phyloP scores from a whole-genome alignment of 2,113 vertebrate genomes.

The Vicugna pacos region DNA sequence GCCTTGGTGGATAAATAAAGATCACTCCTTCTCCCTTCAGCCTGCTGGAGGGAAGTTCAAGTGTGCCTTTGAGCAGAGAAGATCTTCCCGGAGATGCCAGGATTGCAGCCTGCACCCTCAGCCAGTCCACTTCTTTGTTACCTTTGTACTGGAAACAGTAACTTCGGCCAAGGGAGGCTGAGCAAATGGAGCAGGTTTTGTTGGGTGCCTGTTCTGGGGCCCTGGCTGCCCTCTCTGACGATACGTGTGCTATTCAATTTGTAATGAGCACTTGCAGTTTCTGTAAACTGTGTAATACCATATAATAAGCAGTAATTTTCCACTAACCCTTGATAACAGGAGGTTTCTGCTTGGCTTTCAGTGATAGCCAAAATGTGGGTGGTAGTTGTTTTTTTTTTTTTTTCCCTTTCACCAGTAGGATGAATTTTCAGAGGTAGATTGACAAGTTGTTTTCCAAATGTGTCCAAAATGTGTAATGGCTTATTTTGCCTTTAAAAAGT shows the following conservation, averaged over 20 bases:
- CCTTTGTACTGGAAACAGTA: constrained; percentile 12
- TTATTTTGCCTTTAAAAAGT: constrained; percentile 73
- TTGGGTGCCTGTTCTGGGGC: not conserved
- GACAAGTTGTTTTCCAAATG: constrained; percentile 56
- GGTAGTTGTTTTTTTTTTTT: not conserved
- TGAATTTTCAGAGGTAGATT: constrained; percentile 67
- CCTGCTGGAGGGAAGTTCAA: not conserved
- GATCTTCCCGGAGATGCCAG: not conserved
- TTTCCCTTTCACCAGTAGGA: not conserved
- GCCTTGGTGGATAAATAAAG: not conserved
- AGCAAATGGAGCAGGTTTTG: not conserved
- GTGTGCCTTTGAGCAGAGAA: not conserved
- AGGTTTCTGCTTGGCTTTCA: constrained; percentile 67
- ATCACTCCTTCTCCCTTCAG: not conserved
- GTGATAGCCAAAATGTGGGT: constrained; percentile 37
- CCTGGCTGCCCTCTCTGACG: not conserved
- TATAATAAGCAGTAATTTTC: constrained; percentile 68
- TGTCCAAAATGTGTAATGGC: constrained; percentile 60
- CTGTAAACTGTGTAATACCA: constrained; percentile 52
- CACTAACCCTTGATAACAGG: constrained; percentile 63
- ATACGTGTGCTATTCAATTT: constrained; percentile 30
- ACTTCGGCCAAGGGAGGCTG: not conserved
- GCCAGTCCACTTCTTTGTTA: not conserved
- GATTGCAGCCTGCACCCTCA: not conserved
- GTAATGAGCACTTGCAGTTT: constrained; percentile 65